phyloP scores from a whole-genome alignment of 2,888 invertebrate genomes.

The Eretmocerus hayati region DNA sequence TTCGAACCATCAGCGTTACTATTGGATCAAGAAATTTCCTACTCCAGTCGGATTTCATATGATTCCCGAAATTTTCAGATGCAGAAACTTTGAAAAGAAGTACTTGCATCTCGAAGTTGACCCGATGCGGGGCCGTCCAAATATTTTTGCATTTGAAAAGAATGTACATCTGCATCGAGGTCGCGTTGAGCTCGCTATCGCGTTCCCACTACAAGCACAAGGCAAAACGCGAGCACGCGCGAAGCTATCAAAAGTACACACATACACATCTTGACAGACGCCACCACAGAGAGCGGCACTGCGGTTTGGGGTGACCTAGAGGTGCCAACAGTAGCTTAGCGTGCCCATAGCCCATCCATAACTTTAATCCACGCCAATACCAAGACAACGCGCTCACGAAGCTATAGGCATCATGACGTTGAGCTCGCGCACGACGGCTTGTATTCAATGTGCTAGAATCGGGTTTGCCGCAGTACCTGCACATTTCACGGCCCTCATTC shows the following conservation, averaged over 20 bases:
- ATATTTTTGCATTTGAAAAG: not conserved
- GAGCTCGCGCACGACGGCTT: no score
- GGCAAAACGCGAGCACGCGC: not conserved
- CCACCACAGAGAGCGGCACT: constrained; percentile 1
- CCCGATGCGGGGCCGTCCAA: not conserved
- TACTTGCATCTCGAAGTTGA: not conserved
- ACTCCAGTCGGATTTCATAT: no score
- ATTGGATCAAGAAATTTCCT: no score
- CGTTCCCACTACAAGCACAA: not conserved
- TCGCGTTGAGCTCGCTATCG: not conserved
- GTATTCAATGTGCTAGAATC: no score
- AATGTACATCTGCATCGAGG: no score
- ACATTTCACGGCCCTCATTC: no score
- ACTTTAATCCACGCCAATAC: constrained; percentile 30
- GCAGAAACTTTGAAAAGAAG: not conserved
- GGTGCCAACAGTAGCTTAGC: constrained; percentile 45
- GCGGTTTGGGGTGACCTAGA: constrained; percentile 37
- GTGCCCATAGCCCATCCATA: constrained; percentile 43
- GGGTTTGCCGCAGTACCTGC: not conserved
- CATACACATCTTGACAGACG: constrained; percentile 8
- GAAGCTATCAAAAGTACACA: not conserved
- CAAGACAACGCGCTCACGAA: no score
- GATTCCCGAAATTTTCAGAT: no score
- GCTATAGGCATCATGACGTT: no score
- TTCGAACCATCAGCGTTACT: no score